Base-by-base conservation (phyloP, 64 coral and sea anemone genomes). In the Trachythela sp. region DNA sequence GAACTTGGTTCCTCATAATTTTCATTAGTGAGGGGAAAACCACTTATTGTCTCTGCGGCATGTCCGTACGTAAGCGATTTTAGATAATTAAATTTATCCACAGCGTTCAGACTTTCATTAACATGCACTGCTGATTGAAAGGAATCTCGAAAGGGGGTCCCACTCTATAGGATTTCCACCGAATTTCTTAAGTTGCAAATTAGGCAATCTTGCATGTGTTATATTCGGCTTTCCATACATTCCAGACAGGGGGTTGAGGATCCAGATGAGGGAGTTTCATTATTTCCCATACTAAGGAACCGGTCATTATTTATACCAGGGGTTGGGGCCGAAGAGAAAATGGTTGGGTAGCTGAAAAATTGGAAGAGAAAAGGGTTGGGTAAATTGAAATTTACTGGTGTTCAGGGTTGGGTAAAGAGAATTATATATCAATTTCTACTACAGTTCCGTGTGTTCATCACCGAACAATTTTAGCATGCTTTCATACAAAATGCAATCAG, bases 61-160 rank as follows among this genome's bases (percentile, higher is more conserved):
- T 59, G 38, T 1, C 54, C 72, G 13, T 83, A 18, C 37, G 80
- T 17, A 3, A 87, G 41, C 26, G 85, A 56, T 43, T 88, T 92
- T 36, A 88, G 31, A 70, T 92, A 84, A 83, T 87, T 84, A 26
- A 92, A 92, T 39, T 83, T 87, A 27, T 92, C 85, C 13, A 87
- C 86, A 38, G 31, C 37, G 15, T 33, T 48, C 33, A 92, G 72
- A 30, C 20, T 6, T 32, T 50, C 32, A 29, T 83, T 92, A 22
- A 20, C 31, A 71, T 87, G 48, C 26, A 92, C 39, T 27, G 91
- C 33, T 18, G 85, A 54, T 35, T 87, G 36, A 32, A 92, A 92
- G 0, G 70, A 84, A 11, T 92, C 85, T 67, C 91, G 77, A 70
- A 92, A 88, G 9, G 59, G 22, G n/a, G 31, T 22, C 91, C n/a